A percentile compares a stretch with the other conserved stretches of the same genome.
phyloP scores from a whole-genome alignment of 2,797 vertebrate species.

The Chelmon rostratus region DNA sequence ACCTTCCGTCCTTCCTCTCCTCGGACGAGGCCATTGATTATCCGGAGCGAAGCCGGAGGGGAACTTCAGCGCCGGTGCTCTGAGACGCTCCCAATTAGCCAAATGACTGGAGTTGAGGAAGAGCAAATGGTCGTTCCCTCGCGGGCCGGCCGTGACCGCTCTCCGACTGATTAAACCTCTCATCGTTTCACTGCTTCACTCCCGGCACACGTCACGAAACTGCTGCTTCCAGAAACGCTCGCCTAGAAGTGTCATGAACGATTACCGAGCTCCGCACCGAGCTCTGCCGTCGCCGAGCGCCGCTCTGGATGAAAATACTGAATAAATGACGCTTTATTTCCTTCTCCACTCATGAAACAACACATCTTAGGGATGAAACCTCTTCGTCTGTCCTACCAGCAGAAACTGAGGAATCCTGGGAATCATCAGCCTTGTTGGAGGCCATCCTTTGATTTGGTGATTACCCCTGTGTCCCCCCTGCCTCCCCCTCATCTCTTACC shows the following conservation, averaged over 20 bases:
- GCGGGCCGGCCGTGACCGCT: constrained; percentile 44
- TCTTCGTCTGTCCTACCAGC: neutral
- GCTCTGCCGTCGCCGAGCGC: neutral
- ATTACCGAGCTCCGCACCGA: neutral
- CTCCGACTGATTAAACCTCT: constrained; percentile 70
- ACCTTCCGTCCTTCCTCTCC: constrained; percentile 42
- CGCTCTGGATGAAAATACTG: accelerated
- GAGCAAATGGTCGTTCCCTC: constrained; percentile 59
- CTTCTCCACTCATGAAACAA: neutral
- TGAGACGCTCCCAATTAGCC: constrained; percentile 80
- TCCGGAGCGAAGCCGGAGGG: constrained; percentile 52
- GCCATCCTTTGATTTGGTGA: constrained; percentile 70
- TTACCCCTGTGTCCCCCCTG: constrained; percentile 25
- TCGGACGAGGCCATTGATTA: constrained; percentile 56
- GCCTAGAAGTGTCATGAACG: constrained; percentile 20
- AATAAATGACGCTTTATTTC: neutral
- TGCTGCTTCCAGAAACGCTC: constrained; percentile 36
- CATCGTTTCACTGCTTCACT: constrained; percentile 52
- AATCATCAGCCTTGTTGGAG: constrained; percentile 33
- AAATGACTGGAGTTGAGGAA: constrained; percentile 69
- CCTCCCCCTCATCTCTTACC: neutral
- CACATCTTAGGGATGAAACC: neutral
- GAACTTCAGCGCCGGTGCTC: constrained; percentile 70
- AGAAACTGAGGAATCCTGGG: constrained; percentile 35
- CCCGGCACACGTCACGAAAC: constrained; percentile 32